Evolutionary conservation across 2,113 vertebrate genomes (phyloP).

Genomic region (Varanus salvator): DNA sequence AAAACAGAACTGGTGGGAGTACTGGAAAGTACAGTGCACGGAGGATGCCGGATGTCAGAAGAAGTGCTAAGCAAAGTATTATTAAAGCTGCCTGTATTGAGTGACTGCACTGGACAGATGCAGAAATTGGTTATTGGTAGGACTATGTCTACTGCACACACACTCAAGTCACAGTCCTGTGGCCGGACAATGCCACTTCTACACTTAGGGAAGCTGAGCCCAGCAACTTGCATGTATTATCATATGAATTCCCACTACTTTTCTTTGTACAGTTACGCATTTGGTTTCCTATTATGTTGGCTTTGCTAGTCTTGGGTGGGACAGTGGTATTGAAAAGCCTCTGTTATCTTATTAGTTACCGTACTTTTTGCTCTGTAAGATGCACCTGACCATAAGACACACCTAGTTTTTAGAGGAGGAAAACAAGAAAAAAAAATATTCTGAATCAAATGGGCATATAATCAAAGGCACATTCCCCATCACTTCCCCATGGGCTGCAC

Average conservation of each 20-base stretch:
- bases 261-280: neutral
- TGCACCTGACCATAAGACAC: too few relatives aligned
- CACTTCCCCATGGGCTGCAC: too few relatives aligned
- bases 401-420: too few relatives aligned
- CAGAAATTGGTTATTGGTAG: neutral
- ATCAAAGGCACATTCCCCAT: too few relatives aligned
- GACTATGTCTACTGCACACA: neutral
- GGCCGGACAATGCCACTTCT: neutral
- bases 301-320: neutral
- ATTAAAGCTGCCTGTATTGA: neutral
- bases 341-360: too few relatives aligned
- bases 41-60: neutral
- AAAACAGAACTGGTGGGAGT: neutral
- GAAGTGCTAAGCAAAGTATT: neutral
- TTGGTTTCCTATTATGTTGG: neutral
- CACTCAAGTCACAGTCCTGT: neutral
- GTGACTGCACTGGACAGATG: neutral
- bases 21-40: too few relatives aligned
- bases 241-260: too few relatives aligned
- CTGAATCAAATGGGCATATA: too few relatives aligned
- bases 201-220: neutral
- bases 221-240: neutral
- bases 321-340: neutral
- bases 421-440: too few relatives aligned
- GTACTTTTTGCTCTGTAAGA: too few relatives aligned